Evolutionary conservation across 23 tunicate genomes (phyloP), one percentile per base, ranked within the genome.

Genomic region (Phallusia fumigata): DNA sequence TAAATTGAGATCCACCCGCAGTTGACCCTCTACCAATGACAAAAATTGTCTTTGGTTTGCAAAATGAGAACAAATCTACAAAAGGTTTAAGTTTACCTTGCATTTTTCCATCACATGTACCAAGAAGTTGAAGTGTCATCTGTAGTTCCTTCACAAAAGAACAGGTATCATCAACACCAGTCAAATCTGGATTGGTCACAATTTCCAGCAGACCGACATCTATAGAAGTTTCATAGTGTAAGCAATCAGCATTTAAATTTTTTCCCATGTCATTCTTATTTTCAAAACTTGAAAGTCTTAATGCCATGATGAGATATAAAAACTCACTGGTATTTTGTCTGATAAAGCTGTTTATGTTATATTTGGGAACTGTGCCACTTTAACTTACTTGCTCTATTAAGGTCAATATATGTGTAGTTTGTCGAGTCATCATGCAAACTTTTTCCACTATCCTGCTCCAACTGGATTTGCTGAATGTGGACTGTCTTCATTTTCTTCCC

Each of bases 361-460:
- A 40, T 40, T 40, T 40, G 47, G 10, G 47, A 40, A 40, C 10
- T 40, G n/a, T n/a, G n/a, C n/a, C 47, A 40, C 47, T 40, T 40
- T 40, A 3, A 40, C 72, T 19, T 76, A 93, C 98, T 93, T 79
- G 94, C 98, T 89, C 98, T 89, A 74, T 94, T 94, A 24, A 94
- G 78, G 76, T 89, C 93, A 73, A 94, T 89, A 74, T 82, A 85
- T 35, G 88, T 80, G 1, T 75, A 22, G 6, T 84, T 53, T 16
- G 75, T 82, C 0, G 10, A 33, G 31, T 89, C 88, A 74, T 84
- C 93, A 80, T 94, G 93, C 82, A 94, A 36, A 79, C 94, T 89
- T 75, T 94, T 94, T 30, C 98, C 98, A 79, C 98, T 94, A 83
- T 94, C 98, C 65, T 89, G 94, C 65, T 94, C 98, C 0, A 94